Evolutionary conservation across 37 sponge, comb jelly and placozoan genomes (phyloP), one percentile per base, ranked within the genome.

Genomic region (Bolinopsis microptera): DNA sequence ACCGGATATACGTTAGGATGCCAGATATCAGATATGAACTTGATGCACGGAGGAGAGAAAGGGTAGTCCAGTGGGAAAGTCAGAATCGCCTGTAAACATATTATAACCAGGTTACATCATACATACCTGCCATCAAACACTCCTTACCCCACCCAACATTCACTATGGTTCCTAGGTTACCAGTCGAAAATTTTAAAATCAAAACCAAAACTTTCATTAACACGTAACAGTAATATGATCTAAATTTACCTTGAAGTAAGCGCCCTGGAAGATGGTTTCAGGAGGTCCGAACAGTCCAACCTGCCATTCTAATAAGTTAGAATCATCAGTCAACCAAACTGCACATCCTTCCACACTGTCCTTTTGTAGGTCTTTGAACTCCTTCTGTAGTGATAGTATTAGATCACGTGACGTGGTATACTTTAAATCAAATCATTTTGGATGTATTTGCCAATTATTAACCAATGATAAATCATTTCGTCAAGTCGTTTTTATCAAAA

Each of bases 231-330:
- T n/a, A n/a, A n/a, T n/a, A n/a, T n/a, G n/a, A n/a, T n/a, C n/a
- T n/a, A n/a, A n/a, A n/a, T n/a, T n/a, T n/a, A 97, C 98, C 94
- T 96, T 98, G 94, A 98, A 98, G 94, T 98, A 98, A 21, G 97
- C 98, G 31, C 97, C 97, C 69, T 96, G 95, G 83, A 96, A 97
- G n/a, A 97, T 96, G 35, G 98, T 98, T 38, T 97, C 98, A 26
- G 98, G 98, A 74, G 98, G 98, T 0, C 98, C 98, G 92, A 98
- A 98, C 68, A 98, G 97, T 39, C 95, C 95, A 37, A 98, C 97
- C 23, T 97, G 95, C 98, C 98, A 98, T 18, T 86, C 92, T 37
- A 96, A 95, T 31, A 98, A 39, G 88, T 98, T 95, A 18, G 39
- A 35, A 0, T 98, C 98, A 83, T 97, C 94, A 0, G 94, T 23